Conservation (phyloP, 1,140 invertebrate genomes). For the Macrobrachium rosenbergii region DNA sequence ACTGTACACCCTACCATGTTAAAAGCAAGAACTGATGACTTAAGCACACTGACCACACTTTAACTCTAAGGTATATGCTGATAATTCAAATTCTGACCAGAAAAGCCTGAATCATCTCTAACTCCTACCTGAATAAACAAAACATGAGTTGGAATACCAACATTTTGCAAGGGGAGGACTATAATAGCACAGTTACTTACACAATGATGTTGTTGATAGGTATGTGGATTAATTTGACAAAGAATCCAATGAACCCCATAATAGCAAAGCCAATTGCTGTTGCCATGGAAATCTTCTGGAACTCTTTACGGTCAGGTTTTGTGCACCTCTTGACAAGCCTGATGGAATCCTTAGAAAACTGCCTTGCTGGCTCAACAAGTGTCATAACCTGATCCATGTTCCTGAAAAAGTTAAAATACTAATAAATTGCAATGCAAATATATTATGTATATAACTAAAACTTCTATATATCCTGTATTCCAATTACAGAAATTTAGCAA, state of each 20-base stretch:
- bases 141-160: too few relatives aligned
- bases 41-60: too few relatives aligned
- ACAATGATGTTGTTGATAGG: conserved; percentile 99
- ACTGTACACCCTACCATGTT: too few relatives aligned
- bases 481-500: too few relatives aligned
- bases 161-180: neutral
- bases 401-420: neutral
- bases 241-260: conserved; percentile 99
- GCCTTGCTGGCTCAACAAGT: conserved; percentile 93
- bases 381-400: conserved; percentile 97
- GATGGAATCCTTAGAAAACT: conserved; percentile 98
- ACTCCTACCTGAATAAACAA: too few relatives aligned
- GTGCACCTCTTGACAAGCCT: conserved; percentile 98
- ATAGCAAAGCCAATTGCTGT: conserved; percentile 99
- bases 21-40: too few relatives aligned
- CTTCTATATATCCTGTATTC: too few relatives aligned
- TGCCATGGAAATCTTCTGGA: conserved; percentile 99
- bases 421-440: too few relatives aligned
- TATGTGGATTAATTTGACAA: conserved; percentile 99
- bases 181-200: conserved; percentile 66
- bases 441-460: too few relatives aligned
- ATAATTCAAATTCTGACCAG: too few relatives aligned
- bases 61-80: too few relatives aligned
- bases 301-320: conserved; percentile 99
- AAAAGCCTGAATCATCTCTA: too few relatives aligned